Base-by-base conservation (phyloP, 1,140 invertebrate genomes). In the Aphelenchoides besseyi region DNA sequence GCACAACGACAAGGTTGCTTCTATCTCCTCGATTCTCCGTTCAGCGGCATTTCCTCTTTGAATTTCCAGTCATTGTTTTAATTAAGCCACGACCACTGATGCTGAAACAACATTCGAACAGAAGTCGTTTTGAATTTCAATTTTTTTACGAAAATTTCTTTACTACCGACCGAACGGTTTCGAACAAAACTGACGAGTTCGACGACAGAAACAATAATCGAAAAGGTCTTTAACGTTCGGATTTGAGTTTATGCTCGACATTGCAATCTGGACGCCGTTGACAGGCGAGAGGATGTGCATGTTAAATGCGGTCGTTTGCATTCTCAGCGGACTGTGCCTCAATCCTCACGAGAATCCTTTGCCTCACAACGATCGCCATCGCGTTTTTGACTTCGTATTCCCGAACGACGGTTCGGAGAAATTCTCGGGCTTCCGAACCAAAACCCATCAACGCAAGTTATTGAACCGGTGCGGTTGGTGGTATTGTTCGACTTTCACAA, bases 261-360 rank as follows among this genome's bases (percentile, higher is more conserved):
- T 48, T 48, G 41, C 41, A 48, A 48, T 48, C 41, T 48, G 41
- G 41, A 48, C 41, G 41, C 41, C 41, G 41, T 48, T 48, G 41
- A 48, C 41, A 48, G 41, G 41, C 41, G 41, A 48, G 41, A 48
- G 41, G 41, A 48, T 48, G 41, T 48, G 41, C 41, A 48, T 48
- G 41, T 48, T 48, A 48, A 48, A 48, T 48, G 41, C 41, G 41
- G 41, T 48, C 41, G 41, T 48, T 48, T 48, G 41, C 41, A 48
- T 48, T 48, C 41, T 23, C 41, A 12, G 12, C 41, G 41, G 41
- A 16, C 41, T 23, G 23, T 23, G 41, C 41, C 41, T 48, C 41
- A 23, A 48, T 12, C 41, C 41, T 48, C 41, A 48, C 41, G 41
- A 23, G 41, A 48, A 48, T 48, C 41, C n/a, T 48, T 48, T 23